Evolutionary conservation across 2,113 vertebrate genomes (phyloP).

Genomic region (Bothrops jararaca): DNA sequence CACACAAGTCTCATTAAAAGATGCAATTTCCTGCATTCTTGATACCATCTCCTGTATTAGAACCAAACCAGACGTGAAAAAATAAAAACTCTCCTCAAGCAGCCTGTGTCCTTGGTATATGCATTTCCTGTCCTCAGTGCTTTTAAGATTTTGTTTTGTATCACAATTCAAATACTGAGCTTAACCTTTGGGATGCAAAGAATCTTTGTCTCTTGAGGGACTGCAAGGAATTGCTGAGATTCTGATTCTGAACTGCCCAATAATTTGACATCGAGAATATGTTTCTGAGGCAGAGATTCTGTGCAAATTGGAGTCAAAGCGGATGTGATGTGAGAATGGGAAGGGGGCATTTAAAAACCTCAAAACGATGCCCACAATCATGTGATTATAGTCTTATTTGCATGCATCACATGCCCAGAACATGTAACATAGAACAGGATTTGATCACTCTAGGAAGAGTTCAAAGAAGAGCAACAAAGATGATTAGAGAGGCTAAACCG

Average conservation of each 20-base stretch:
- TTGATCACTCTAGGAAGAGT: neutral
- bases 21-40: constrained; percentile 26
- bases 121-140: neutral
- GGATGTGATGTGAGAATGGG: neutral
- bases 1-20: constrained; percentile 15
- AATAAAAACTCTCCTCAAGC: neutral
- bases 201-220: neutral
- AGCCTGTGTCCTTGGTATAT: neutral
- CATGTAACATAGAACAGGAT: neutral
- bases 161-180: neutral
- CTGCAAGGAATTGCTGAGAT: neutral
- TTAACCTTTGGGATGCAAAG: neutral
- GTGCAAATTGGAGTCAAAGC: neutral
- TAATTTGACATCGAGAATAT: neutral
- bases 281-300: neutral
- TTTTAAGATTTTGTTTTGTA: neutral
- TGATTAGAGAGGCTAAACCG: neutral
- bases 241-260: neutral
- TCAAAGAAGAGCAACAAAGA: neutral
- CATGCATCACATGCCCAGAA: neutral
- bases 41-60: constrained; percentile 20
- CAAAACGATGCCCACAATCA: neutral
- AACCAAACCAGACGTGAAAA: neutral
- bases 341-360: neutral
- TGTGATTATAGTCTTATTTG: neutral